Conservation (phyloP, 35 echinoderm and acorn worm genomes). For the Heliocidaris erythrogramma region DNA sequence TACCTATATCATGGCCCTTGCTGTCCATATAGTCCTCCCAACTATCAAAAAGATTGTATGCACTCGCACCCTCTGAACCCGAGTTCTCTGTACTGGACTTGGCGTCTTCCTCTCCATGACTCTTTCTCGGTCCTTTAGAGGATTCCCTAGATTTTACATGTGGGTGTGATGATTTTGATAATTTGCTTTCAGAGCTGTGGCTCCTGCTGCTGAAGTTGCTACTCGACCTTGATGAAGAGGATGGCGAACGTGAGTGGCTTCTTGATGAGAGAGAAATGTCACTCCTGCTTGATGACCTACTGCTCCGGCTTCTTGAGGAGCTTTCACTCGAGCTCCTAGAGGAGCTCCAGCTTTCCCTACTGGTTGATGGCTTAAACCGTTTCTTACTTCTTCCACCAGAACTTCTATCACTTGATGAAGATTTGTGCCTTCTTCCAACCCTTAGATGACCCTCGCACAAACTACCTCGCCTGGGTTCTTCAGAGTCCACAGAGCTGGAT, state of each 20-base stretch:
- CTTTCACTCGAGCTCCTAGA: background rate
- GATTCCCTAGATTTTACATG: background rate
- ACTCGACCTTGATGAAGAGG: conserved; percentile 28
- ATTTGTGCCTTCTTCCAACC: background rate
- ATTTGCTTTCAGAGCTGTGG: background rate
- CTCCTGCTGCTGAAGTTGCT: background rate
- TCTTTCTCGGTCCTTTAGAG: background rate
- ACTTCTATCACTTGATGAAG: conserved; percentile 38
- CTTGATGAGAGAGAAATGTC: conserved; percentile 19
- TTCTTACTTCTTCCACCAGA: conserved; percentile 13
- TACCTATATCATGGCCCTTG: conserved; percentile 34
- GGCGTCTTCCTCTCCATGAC: background rate
- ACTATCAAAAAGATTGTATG: conserved; percentile 37
- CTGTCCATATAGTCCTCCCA: conserved; percentile 42
- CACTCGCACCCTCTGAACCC: background rate
- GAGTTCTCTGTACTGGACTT: background rate
- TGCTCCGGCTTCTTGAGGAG: background rate
- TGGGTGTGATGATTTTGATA: background rate
- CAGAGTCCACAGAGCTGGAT: background rate
- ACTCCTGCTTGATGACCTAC: background rate
- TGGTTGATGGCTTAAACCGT: background rate
- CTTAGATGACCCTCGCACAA: background rate
- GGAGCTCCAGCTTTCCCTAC: background rate
- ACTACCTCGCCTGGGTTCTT: background rate
- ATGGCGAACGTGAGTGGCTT: background rate